A percentile compares a stretch with the other conserved stretches of the same genome.
phyloP scores from a whole-genome alignment of 2,888 invertebrate species.

The Crematogaster levior region DNA sequence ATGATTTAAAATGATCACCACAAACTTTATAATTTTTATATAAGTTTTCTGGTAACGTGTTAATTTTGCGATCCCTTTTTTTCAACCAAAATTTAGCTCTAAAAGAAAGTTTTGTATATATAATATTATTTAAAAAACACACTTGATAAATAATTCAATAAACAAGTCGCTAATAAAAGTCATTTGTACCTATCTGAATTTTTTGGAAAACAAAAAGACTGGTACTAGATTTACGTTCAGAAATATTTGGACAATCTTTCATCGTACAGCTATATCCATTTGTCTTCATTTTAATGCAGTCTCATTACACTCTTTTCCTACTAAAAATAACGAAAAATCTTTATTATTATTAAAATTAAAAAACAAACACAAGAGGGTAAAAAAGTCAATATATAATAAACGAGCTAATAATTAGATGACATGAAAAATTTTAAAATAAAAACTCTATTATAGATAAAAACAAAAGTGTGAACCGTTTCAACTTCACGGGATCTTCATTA shows the following conservation, averaged over 20 bases:
- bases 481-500: no score
- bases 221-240: not conserved
- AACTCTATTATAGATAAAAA: no score
- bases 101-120: no score
- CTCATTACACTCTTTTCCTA: no score
- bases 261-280: not conserved
- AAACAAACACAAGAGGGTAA: no score
- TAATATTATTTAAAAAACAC: not conserved
- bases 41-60: not conserved
- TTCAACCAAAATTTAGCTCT: slow-evolving; percentile 7
- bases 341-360: no score
- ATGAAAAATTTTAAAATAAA: no score
- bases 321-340: no score
- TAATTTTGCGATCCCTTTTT: slow-evolving; percentile 6
- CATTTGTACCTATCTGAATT: slow-evolving; percentile 13
- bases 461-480: no score
- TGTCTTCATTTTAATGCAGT: slow-evolving; percentile 1
- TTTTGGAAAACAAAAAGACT: slow-evolving; percentile 6
- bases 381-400: no score
- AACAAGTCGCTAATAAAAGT: not conserved
- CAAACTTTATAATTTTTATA: slow-evolving; percentile 25
- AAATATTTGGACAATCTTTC: slow-evolving; percentile 12
- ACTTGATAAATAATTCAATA: slow-evolving; percentile 8
- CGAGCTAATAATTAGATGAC: no score
- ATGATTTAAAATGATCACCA: slow-evolving; percentile 17